Conservation (phyloP, 2,797 vertebrate species). For the Otolemur crassicaudatus region DNA sequence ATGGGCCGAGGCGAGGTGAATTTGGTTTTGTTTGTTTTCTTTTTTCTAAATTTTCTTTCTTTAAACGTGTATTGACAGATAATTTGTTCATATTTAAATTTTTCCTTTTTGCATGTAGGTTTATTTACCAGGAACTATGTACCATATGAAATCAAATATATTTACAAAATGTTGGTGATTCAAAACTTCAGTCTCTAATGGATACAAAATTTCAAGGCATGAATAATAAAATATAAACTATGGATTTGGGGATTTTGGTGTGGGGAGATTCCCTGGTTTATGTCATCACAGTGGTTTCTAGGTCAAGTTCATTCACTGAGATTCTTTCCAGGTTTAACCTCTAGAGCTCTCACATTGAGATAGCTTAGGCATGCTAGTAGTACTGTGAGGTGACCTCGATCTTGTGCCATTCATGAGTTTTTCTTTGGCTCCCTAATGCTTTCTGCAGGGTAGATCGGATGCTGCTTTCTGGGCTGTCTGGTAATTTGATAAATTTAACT, state of each 20-base stretch:
- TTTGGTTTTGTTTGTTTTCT: background rate
- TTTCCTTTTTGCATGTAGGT: background rate
- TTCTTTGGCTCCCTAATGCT: background rate
- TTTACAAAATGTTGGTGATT: background rate
- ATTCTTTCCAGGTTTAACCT: background rate
- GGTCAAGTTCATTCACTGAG: background rate
- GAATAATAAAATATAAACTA: background rate
- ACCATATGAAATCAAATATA: background rate
- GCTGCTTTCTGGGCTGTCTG: conserved; percentile 33
- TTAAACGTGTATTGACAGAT: background rate
- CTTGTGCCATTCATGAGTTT: background rate
- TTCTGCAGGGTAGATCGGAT: conserved; percentile 56
- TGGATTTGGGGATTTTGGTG: background rate
- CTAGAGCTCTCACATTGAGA: background rate
- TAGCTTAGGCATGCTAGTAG: background rate
- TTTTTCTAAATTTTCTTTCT: background rate
- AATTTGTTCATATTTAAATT: background rate
- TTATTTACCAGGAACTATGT: background rate
- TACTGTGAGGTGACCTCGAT: background rate
- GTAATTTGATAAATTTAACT: conserved; percentile 61
- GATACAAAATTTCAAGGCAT: background rate
- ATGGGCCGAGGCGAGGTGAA: background rate
- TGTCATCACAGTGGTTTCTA: background rate
- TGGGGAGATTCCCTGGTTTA: background rate
- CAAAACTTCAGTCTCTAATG: background rate